Evolutionary conservation across 1,140 invertebrate genomes (phyloP).

Genomic region (Drosophila athabasca): DNA sequence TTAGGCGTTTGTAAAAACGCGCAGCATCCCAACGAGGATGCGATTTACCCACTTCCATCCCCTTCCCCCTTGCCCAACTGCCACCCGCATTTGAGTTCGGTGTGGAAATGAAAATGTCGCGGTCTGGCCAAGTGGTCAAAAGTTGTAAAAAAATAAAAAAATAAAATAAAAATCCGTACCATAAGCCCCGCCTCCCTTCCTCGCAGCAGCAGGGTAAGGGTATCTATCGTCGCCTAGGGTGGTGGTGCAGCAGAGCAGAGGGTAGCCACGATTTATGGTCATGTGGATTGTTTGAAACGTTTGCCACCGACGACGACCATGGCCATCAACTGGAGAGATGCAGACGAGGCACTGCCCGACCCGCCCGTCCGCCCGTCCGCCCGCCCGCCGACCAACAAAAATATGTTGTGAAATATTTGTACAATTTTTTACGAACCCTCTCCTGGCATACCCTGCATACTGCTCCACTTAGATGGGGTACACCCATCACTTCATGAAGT

Average conservation of each 20-base stretch:
- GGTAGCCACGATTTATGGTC: slow-evolving; percentile 63
- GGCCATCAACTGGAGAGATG: slow-evolving; percentile 58
- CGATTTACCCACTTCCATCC: background rate
- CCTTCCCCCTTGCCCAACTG: background rate
- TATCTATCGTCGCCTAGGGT: slow-evolving; percentile 6
- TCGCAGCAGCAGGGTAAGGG: background rate
- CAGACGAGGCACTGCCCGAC: slow-evolving; percentile 25
- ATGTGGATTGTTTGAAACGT: slow-evolving; percentile 72
- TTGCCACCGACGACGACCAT: slow-evolving; percentile 41
- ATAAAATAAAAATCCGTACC: background rate
- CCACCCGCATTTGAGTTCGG: slow-evolving; percentile 12
- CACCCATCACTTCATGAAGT: too few species aligned
- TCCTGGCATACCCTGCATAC: too few species aligned
- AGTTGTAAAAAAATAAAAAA: slow-evolving; percentile 41
- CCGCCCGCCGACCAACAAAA: slow-evolving; percentile 58
- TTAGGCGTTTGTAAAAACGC: slow-evolving; percentile 60
- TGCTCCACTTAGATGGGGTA: too few species aligned
- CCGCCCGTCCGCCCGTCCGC: too few species aligned
- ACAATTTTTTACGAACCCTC: slow-evolving; percentile 48
- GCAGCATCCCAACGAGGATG: slow-evolving; percentile 29
- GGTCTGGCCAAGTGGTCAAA: slow-evolving; percentile 76
- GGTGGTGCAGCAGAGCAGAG: slow-evolving; percentile 14
- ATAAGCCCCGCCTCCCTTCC: background rate
- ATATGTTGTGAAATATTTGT: slow-evolving; percentile 78
- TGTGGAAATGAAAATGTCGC: slow-evolving; percentile 80